Base-by-base conservation (phyloP, 2,888 invertebrate genomes). In the Sesia bembeciformis region DNA sequence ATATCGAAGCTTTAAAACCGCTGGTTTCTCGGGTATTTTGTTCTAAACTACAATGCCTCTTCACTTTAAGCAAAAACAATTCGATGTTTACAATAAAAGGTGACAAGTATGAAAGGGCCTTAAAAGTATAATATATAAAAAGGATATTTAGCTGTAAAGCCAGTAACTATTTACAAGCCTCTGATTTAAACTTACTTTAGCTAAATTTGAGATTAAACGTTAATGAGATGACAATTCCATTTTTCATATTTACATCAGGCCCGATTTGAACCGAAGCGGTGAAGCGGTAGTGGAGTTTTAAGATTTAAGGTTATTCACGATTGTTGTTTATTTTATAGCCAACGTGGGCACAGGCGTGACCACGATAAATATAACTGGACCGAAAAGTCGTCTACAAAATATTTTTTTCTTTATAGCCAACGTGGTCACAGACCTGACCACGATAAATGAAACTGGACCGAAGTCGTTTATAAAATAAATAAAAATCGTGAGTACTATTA, bases 161-260 rank as follows among this genome's bases (percentile, higher is more conserved):
- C 51, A 54, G 7, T 39, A 74, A 74, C 59, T 86, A 87, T 86
- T 74, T 85, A 86, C 87, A 87, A 81, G 81, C 81, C 75, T 81
- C 80, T 60, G 70, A 62, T 67, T 70, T 71, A 23, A 68, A 61
- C 60, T 66, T 71, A 72, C 49, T 57, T 56, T 60, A 46, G 59
- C 66, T 70, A 75, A 74, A 64, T 62, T 66, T 62, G 60, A 65
- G 69, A 75, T 63, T 64, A 63, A 63, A 65, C 63, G 52, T 50
- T 42, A 52, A 70, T 74, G 67, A 76, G 69, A 77, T 71, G 76
- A 83, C 87, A 87, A 87, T 87, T 87, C 87, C 87, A 74, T 77
- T 78, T 77, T 64, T 61, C 66, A 72, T 83, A 85, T 84, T 79
- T 82, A 84, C 81, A 86, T 65, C 68, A 66, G 64, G 63, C 61